Evolutionary conservation across 1,140 invertebrate species (phyloP), one percentile per base, ranked within the genome.

Genomic region (Leptinotarsa texana): DNA sequence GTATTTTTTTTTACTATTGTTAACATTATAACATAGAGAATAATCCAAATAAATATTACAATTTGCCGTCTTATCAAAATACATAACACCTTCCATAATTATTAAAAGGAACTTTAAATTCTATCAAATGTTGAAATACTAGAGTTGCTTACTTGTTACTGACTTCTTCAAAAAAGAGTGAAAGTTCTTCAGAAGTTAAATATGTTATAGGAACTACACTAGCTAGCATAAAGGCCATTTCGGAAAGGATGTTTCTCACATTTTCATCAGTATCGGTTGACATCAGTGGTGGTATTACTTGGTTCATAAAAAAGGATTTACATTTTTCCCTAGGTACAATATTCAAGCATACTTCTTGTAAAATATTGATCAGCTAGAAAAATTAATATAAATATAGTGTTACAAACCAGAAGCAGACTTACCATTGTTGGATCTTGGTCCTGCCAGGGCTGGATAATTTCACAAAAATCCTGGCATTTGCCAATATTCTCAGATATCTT

Each of bases 141-240:
- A 69, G 33, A 42, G 2, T 11, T 42, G 51, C 75, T 76, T 76
- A 76, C 75, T 76, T 69, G 51, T 47, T 61, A 21, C 69, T 70
- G 22, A 76, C 48, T 22, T 48, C 65, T 49, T 13, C 33, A 13
- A 76, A 21, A 63, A 73, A 73, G 8, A 17, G 18, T 17, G 66
- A 17, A 49, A 47, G 68, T 69, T 76, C 72, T 42, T 63, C 27
- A 63, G 48, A 21, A n/a, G 13, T 57, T n/a, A 76, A 69, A 8
- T 47, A 47, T 17, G 71, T 21, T 48, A 76, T 70, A 42, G 65
- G 18, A 18, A 76, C 15, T 21, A 73, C 8, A 21, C 11, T 21
- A 5, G 71, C n/a, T 17, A 76, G 18, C 51, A 22, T 66, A 6
- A 76, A 68, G 18, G 48, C 75, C 8, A 76, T 68, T n/a, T 73